A percentile compares a stretch with the other conserved stretches of the same genome.
Evolutionary conservation across 2,797 vertebrate genomes (phyloP).

Genomic region (Chiroxiphia lanceolata): DNA sequence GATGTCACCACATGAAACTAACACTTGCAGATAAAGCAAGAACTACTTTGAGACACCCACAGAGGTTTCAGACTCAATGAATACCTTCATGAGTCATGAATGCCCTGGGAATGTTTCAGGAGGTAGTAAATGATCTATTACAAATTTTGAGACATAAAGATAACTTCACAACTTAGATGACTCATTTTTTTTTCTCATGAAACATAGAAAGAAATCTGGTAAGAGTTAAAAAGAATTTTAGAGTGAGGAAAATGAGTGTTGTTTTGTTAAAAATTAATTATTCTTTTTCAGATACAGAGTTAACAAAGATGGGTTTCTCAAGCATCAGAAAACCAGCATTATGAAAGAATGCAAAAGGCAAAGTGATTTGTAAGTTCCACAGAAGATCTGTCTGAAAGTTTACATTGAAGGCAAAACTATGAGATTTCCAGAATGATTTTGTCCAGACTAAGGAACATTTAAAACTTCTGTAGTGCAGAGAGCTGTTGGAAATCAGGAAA

Average conservation of each 20-base stretch:
- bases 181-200: not conserved
- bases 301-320: not conserved
- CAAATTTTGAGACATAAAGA: not conserved
- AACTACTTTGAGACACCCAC: not conserved
- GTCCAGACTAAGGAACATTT: not conserved
- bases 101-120: not conserved
- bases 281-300: not conserved
- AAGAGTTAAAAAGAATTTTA: not conserved
- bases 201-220: not conserved
- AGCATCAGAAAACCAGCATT: not conserved
- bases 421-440: not conserved
- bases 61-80: not conserved
- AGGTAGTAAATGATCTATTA: not conserved
- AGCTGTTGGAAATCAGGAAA: not conserved
- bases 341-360: not conserved
- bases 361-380: not conserved
- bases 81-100: not conserved
- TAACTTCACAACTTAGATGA: not conserved
- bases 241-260: not conserved
- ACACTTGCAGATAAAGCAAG: not conserved
- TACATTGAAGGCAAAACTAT: not conserved
- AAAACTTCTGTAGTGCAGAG: not conserved
- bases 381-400: not conserved
- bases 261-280: not conserved
- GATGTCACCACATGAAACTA: not conserved